Evolutionary conservation across 2,888 invertebrate genomes (phyloP).

Genomic region (Bursaphelenchus okinawaensis): DNA sequence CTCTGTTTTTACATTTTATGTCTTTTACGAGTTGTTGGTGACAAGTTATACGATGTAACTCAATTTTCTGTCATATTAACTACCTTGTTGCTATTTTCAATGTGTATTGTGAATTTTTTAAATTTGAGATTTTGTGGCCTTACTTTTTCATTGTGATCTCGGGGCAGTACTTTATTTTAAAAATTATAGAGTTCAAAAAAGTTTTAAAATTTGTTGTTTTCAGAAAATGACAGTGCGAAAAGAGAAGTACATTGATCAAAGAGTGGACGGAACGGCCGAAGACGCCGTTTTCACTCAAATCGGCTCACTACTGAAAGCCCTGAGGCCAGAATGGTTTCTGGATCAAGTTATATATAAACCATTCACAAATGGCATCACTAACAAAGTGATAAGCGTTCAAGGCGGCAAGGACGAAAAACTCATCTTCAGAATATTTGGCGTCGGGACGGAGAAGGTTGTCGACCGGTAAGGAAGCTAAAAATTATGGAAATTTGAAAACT

Average conservation of each 20-base stretch:
- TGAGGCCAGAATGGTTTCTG: slow-evolving; percentile 33
- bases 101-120: too few relatives aligned
- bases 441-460: slow-evolving; percentile 55
- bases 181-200: too few relatives aligned
- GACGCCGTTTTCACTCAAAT: slow-evolving; percentile 17
- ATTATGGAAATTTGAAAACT: too few relatives aligned
- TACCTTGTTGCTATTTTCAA: too few relatives aligned
- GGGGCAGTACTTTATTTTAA: too few relatives aligned
- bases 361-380: slow-evolving; percentile 55
- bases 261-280: background rate
- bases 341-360: slow-evolving; percentile 28
- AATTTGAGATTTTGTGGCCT: too few relatives aligned
- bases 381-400: slow-evolving; percentile 45
- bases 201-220: too few relatives aligned
- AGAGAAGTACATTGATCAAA: background rate
- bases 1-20: too few relatives aligned
- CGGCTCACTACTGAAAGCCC: slow-evolving; percentile 16
- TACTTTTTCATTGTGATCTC: too few relatives aligned
- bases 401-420: slow-evolving; percentile 31
- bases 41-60: too few relatives aligned
- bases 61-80: too few relatives aligned
- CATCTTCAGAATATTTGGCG: slow-evolving; percentile 56
- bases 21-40: too few relatives aligned
- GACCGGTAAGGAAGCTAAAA: slow-evolving; percentile 40
- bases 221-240: background rate